These are phyloP conservation scores for Eumeta japonica DNA, from an alignment of 1,140 invertebrate species.

Conservation along the genomic window DNA sequence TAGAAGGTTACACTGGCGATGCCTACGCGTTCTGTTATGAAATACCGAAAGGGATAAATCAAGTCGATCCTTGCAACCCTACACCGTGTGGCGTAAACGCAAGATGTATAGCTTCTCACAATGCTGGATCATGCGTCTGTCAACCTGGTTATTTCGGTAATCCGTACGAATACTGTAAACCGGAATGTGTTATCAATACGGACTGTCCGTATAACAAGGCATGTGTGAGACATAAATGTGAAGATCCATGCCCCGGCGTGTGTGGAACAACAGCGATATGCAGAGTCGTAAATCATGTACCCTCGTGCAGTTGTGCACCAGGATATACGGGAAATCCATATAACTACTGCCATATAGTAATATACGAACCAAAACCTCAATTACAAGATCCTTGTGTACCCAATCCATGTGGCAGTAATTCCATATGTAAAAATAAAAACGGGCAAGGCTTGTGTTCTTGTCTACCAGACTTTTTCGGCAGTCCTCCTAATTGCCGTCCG, in stretches of 20 bases:
- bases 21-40: slow-evolving; percentile 40
- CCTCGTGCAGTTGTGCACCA: slow-evolving; percentile 66
- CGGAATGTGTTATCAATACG: slow-evolving; percentile 67
- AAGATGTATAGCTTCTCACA: slow-evolving; percentile 59
- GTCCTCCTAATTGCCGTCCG: slow-evolving; percentile 66
- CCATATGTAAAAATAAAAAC: slow-evolving; percentile 66
- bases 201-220: slow-evolving; percentile 65
- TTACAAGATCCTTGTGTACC: slow-evolving; percentile 63
- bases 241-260: slow-evolving; percentile 68
- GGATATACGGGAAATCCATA: slow-evolving; percentile 75
- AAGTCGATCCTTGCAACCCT: slow-evolving; percentile 62
- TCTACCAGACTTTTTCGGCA: slow-evolving; percentile 61
- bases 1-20: slow-evolving; percentile 53
- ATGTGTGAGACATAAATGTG: slow-evolving; percentile 66
- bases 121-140: slow-evolving; percentile 65
- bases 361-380: slow-evolving; percentile 50
- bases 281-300: slow-evolving; percentile 67
- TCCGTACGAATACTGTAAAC: slow-evolving; percentile 62
- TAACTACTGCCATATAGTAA: slow-evolving; percentile 58
- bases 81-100: slow-evolving; percentile 69
- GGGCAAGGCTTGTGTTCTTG: slow-evolving; percentile 63
- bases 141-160: slow-evolving; percentile 67
- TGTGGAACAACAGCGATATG: slow-evolving; percentile 69
- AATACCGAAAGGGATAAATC: slow-evolving; percentile 24
- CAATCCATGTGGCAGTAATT: slow-evolving; percentile 73